These are phyloP conservation scores for Clarias fuscus DNA, from an alignment of 2,797 vertebrate species.

Conservation along the genomic window DNA sequence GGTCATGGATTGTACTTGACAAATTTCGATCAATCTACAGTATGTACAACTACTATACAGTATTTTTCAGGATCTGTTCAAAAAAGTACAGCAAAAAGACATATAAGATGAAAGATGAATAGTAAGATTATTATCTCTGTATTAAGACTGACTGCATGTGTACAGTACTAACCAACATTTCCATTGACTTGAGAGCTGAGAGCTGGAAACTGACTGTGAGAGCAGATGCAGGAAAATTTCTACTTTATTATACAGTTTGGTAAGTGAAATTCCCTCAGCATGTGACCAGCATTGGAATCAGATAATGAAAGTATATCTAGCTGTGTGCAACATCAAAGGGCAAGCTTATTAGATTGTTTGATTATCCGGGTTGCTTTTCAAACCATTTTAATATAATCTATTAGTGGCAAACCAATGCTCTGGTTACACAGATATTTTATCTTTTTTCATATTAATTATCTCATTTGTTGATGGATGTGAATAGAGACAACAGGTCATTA, in stretches of 20 bases:
- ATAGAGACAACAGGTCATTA: background rate
- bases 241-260: background rate
- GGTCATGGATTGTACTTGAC: background rate
- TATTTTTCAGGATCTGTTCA: background rate
- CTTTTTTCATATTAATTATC: background rate
- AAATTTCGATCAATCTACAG: background rate
- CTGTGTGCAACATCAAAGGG: background rate
- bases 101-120: background rate
- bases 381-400: background rate
- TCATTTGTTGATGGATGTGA: background rate
- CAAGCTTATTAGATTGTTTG: background rate
- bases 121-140: background rate
- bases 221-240: background rate
- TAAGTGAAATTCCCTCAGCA: background rate
- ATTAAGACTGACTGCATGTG: background rate
- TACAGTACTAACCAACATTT: background rate
- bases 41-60: too few relatives aligned
- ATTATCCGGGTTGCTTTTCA: background rate
- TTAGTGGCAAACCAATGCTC: background rate
- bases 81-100: background rate
- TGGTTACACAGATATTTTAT: too few relatives aligned
- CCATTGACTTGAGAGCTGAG: background rate
- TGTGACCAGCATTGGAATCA: background rate
- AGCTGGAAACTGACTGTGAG: background rate
- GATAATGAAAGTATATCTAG: background rate